Percentiles rank a stretch among this genome's conserved stretches.
Evolutionary conservation across 2,113 vertebrate genomes (phyloP).

Genomic region (Myiagra hebetior): DNA sequence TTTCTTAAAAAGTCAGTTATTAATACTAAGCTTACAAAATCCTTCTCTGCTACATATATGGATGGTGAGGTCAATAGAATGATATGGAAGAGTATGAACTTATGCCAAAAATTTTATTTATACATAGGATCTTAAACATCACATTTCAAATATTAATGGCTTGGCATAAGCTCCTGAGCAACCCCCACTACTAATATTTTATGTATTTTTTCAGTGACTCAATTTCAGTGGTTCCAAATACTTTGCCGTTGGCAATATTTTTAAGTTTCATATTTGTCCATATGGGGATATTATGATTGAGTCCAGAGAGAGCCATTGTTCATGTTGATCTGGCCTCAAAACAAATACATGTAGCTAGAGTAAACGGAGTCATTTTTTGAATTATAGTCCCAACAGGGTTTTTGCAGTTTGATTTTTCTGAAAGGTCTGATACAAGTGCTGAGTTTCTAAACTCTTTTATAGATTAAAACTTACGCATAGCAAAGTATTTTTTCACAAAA

Average conservation of each 20-base stretch:
- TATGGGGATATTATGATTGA: background rate
- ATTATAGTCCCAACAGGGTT: background rate
- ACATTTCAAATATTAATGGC: conserved; percentile 20
- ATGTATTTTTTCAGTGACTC: conserved; percentile 38
- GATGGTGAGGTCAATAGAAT: background rate
- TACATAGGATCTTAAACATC: background rate
- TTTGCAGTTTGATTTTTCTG: background rate
- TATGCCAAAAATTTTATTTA: conserved; percentile 4
- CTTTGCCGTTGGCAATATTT: conserved; percentile 28
- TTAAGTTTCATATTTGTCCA: conserved; percentile 20
- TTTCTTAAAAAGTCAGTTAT: background rate
- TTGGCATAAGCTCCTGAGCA: conserved; percentile 16
- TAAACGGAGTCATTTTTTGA: conserved; percentile 24
- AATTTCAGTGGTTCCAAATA: conserved; percentile 44
- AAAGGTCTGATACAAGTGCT: background rate
- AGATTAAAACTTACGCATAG: background rate
- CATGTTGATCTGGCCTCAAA: background rate
- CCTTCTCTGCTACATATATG: background rate
- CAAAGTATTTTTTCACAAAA: background rate
- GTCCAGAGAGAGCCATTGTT: conserved; percentile 11
- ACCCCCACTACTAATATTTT: background rate
- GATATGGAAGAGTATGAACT: background rate
- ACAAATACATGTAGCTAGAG: conserved; percentile 8
- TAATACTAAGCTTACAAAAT: background rate
- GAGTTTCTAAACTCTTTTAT: background rate